phyloP scores from a whole-genome alignment of 2,888 invertebrate genomes.

The Drosophila multiciliata region DNA sequence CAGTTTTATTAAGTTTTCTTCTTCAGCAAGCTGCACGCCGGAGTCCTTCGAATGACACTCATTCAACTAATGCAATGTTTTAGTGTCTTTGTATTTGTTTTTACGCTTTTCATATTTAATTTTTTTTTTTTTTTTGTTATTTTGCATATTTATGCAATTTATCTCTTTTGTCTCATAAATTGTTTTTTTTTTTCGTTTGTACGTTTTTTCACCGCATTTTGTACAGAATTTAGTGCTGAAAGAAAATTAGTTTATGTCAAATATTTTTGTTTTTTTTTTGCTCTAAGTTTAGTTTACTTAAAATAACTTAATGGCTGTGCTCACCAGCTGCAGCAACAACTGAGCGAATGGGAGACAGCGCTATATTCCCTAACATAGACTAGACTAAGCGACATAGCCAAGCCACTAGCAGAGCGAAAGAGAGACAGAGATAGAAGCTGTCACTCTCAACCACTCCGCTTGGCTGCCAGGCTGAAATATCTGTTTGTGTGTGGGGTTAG shows the following conservation, averaged over 20 bases:
- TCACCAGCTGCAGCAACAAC: slow-evolving; percentile 7
- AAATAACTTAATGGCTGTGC: slow-evolving; percentile 49
- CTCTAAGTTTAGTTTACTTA: slow-evolving; percentile 25
- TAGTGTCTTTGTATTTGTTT: slow-evolving; percentile 26
- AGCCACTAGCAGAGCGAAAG: slow-evolving; percentile 29
- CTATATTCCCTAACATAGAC: slow-evolving; percentile 23
- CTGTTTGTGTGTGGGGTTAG: neutral
- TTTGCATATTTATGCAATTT: slow-evolving; percentile 14
- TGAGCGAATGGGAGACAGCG: slow-evolving; percentile 32
- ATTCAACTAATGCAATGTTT: slow-evolving; percentile 34
- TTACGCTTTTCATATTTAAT: slow-evolving; percentile 10
- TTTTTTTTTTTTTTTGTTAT: slow-evolving; percentile 25
- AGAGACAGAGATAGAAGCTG: slow-evolving; percentile 13
- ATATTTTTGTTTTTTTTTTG: slow-evolving; percentile 24
- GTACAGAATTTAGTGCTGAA: slow-evolving; percentile 72
- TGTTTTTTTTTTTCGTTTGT: slow-evolving; percentile 43
- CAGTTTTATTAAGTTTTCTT: slow-evolving; percentile 74
- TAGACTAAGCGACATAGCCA: slow-evolving; percentile 37
- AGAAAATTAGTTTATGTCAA: slow-evolving; percentile 58
- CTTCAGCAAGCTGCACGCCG: slow-evolving; percentile 59
- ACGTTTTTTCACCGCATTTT: slow-evolving; percentile 60
- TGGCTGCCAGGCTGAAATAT: neutral
- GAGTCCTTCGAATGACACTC: slow-evolving; percentile 45
- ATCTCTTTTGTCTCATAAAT: slow-evolving; percentile 31
- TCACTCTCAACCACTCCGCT: neutral